These are phyloP conservation scores for Actenoides hombroni DNA, from an alignment of 2,113 vertebrate genomes.

Conservation along the genomic window DNA sequence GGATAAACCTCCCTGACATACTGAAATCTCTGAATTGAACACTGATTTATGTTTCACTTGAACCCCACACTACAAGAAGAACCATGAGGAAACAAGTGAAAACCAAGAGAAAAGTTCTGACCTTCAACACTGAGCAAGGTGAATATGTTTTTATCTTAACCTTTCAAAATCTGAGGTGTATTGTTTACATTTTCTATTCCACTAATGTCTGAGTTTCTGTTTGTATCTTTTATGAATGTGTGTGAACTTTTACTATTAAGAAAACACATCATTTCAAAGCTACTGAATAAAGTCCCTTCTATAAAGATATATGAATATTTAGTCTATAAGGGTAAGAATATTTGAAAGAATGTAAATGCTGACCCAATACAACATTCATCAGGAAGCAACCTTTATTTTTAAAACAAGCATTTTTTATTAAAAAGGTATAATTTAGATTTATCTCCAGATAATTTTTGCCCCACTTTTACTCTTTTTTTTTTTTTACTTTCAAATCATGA, in stretches of 20 bases:
- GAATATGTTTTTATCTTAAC: neutral
- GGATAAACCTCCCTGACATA: neutral
- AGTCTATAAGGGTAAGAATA: neutral
- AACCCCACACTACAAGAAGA: neutral
- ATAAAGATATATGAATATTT: neutral
- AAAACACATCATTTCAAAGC: neutral
- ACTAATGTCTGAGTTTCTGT: neutral
- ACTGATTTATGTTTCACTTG: neutral
- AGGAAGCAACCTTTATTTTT: neutral
- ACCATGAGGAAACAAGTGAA: neutral
- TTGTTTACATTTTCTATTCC: neutral
- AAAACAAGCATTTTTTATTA: neutral
- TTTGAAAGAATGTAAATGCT: neutral
- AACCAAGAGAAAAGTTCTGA: neutral
- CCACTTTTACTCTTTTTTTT: neutral
- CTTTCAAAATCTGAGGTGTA: neutral
- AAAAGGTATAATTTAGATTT: neutral
- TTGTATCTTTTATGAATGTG: neutral
- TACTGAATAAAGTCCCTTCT: neutral
- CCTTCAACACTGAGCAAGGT: neutral
- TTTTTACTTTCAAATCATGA: neutral
- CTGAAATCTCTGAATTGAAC: neutral
- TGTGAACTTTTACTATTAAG: neutral
- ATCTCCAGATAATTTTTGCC: neutral
- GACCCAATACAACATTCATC: neutral